Percentiles rank a stretch among this genome's conserved stretches.
Conservation (phyloP, 2,113 vertebrate genomes). For the Aspidoscelis tigris region DNA sequence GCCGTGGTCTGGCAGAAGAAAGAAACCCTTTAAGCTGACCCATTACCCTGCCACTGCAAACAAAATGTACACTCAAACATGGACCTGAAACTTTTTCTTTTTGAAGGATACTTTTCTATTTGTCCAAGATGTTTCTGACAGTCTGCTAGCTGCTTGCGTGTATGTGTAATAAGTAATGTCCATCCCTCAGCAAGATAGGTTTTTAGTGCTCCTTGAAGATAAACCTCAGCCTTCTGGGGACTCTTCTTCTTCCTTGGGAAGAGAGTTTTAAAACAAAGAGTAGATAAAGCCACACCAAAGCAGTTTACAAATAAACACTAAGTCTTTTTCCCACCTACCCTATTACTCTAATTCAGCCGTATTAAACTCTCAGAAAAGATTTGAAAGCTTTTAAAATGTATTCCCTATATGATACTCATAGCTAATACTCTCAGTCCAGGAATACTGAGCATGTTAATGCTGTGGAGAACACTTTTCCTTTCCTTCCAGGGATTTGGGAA, state of each 20-base stretch:
- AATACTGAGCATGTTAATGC: too few relatives aligned
- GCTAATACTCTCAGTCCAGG: too few relatives aligned
- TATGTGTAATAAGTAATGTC: constrained; percentile 91
- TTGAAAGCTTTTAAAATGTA: not conserved
- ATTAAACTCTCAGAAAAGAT: not conserved
- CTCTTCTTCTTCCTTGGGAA: constrained; percentile 88
- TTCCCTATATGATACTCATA: too few relatives aligned
- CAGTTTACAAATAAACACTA: not conserved
- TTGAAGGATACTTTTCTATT: constrained; percentile 92
- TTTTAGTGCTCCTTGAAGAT: constrained; percentile 91
- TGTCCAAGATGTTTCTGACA: constrained; percentile 93
- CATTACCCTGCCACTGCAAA: too few relatives aligned
- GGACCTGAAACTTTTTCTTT: not conserved
- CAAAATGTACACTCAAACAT: too few relatives aligned
- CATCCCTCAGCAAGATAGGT: constrained; percentile 92
- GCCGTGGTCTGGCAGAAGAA: too few relatives aligned
- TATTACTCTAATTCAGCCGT: too few relatives aligned
- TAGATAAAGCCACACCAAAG: not conserved
- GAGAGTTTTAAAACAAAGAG: not conserved
- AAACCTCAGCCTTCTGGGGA: constrained; percentile 88
- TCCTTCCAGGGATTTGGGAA: too few relatives aligned
- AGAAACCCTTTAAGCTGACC: too few relatives aligned
- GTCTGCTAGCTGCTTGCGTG: constrained; percentile 90
- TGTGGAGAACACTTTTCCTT: too few relatives aligned
- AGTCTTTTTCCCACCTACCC: too few relatives aligned